phyloP scores from a whole-genome alignment of 2,113 vertebrate genomes.

The Amazona guildingii region DNA sequence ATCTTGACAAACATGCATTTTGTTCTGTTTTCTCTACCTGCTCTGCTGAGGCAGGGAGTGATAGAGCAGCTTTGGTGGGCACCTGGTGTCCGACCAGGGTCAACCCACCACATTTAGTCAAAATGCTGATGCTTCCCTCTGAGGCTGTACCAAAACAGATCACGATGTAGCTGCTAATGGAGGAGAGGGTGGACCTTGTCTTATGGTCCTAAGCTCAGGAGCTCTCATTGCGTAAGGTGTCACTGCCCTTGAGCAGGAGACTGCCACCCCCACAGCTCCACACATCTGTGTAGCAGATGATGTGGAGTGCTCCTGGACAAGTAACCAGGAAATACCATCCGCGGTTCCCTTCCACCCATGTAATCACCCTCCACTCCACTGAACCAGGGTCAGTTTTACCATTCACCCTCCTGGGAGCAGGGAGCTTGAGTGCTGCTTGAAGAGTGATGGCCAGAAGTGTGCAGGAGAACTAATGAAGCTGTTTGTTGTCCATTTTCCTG shows the following conservation, averaged over 20 bases:
- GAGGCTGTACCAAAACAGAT: neutral
- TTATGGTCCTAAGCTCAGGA: neutral
- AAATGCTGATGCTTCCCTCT: neutral
- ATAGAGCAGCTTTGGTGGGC: neutral
- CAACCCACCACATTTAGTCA: neutral
- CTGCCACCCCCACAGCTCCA: neutral
- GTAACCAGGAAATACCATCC: neutral
- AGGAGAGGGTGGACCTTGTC: neutral
- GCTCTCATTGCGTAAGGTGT: neutral
- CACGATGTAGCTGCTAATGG: neutral
- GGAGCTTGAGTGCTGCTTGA: neutral
- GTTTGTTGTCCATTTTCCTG: neutral
- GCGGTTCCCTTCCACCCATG: neutral
- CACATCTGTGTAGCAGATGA: neutral
- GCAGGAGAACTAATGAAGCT: neutral
- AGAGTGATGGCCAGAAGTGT: neutral
- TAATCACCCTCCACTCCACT: neutral
- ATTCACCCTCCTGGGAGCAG: neutral
- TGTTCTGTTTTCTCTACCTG: neutral
- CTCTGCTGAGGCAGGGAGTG: neutral
- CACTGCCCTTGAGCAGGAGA: neutral
- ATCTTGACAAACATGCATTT: rapidly evolving
- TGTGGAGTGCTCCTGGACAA: neutral
- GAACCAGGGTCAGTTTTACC: neutral
- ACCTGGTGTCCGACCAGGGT: no score